Conservation (phyloP, 2,797 vertebrate species). For the Muscicapa comitata region DNA sequence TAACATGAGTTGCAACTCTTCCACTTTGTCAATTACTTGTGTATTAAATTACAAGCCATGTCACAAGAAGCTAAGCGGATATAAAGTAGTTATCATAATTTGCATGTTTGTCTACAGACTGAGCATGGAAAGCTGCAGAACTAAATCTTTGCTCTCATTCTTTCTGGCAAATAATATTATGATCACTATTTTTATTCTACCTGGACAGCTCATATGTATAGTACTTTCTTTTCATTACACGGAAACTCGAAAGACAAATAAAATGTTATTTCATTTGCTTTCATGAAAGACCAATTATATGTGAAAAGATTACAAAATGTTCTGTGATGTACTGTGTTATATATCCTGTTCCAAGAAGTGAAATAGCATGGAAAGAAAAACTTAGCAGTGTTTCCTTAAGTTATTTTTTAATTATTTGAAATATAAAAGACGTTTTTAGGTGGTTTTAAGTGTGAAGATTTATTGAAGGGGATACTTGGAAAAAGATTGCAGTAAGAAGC, state of each 20-base stretch:
- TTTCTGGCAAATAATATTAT: not conserved
- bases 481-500: not conserved
- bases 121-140: not conserved
- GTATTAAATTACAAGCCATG: not conserved
- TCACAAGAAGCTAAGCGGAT: not conserved
- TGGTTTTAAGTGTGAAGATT: not conserved
- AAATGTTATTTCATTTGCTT: not conserved
- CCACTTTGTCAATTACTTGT: not conserved
- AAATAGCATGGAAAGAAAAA: not conserved
- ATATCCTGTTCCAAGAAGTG: not conserved
- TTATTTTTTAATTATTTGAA: not conserved
- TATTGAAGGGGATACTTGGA: not conserved
- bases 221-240: not conserved
- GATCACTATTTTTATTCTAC: not conserved
- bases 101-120: not conserved
- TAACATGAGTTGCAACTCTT: not conserved
- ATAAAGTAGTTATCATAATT: not conserved
- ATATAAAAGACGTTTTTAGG: not conserved
- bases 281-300: not conserved
- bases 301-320: not conserved
- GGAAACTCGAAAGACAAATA: not conserved
- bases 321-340: not conserved
- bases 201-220: not conserved
- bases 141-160: not conserved
- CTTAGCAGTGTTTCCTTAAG: not conserved